Percentiles rank a stretch among this genome's conserved stretches.
Evolutionary conservation across 2,888 invertebrate genomes (phyloP).

Genomic region (Athripsodes cinereus): DNA sequence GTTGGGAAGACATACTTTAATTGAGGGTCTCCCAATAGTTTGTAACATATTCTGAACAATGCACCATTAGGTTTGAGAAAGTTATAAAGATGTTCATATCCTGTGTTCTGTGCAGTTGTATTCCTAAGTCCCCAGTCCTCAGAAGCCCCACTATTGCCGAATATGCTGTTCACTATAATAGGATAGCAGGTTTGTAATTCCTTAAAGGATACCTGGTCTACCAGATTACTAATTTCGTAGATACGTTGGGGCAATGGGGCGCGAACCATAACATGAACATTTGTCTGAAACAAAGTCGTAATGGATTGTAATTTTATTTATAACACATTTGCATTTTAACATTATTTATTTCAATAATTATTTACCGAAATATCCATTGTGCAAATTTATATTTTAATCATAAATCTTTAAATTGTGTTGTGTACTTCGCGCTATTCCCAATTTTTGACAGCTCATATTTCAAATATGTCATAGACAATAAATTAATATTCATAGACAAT

Average conservation of each 20-base stretch:
- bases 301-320: conserved; percentile 26
- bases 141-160: conserved; percentile 57
- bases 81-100: conserved; percentile 57
- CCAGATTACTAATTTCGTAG: conserved; percentile 48
- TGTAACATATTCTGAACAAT: conserved; percentile 76
- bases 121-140: conserved; percentile 74
- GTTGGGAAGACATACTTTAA: conserved; percentile 79
- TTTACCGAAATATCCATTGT: conserved; percentile 1
- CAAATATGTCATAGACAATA: too few relatives aligned
- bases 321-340: neutral
- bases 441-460: too few relatives aligned
- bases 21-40: conserved; percentile 71
- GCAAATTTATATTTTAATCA: neutral
- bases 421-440: neutral
- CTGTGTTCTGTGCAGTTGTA: conserved; percentile 55
- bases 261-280: conserved; percentile 49
- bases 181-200: conserved; percentile 77
- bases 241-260: conserved; percentile 49
- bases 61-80: conserved; percentile 81
- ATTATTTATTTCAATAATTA: conserved; percentile 57
- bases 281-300: conserved; percentile 38
- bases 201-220: conserved; percentile 49
- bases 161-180: conserved; percentile 70
- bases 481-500: too few relatives aligned
- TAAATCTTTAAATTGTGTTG: neutral